Base-by-base conservation (phyloP, 2,113 vertebrate genomes). In the Dendropsophus ebraccatus region DNA sequence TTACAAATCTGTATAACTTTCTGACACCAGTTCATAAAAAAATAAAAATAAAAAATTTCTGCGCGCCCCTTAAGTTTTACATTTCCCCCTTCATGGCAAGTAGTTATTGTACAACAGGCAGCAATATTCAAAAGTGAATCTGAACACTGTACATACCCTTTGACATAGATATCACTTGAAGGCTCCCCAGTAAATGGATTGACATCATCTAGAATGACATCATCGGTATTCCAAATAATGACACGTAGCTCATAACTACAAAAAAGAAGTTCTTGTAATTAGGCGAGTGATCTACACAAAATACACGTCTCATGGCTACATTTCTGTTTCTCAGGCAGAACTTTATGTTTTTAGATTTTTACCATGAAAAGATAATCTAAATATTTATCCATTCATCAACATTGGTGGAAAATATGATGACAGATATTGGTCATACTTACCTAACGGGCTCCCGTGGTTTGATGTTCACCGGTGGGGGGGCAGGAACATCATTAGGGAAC, bases 121-220 rank as follows among this genome's bases (percentile, higher is more conserved):
- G 14, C 13, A 30, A 13, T 23, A 69, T 8, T 35, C 16, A 2
- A 25, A 32, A 70, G 67, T 23, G 32, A 70, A 70, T 21, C 1
- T 17, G 37, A 37, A 35, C 30, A 37, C 35, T 35, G 65, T 16
- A 86, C 89, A 76, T 67, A 98, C 97, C 97, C 97, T 93, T 96
- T 99, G 54, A 99, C 94, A 0, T 98, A 99, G 91, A 99, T 99
- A 90, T 99, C 97, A 0, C 97, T 97, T 0, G 96, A 98, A 2
- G 92, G 93, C 65, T 95, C 93, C 80, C 97, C 97, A 0, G 97
- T 99, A 89, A 99, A 91, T 0, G 95, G 96, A 87, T 98, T 99
- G 82, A 98, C 94, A 0, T 99, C 97, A 52, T 97, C 97, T 90
- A 99, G 94, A 73, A 96, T 94, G 37, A 99, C 96, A 0, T 96